Evolutionary conservation across 2,888 invertebrate species (phyloP), one percentile per base, ranked within the genome.

Genomic region (Nezara viridula): DNA sequence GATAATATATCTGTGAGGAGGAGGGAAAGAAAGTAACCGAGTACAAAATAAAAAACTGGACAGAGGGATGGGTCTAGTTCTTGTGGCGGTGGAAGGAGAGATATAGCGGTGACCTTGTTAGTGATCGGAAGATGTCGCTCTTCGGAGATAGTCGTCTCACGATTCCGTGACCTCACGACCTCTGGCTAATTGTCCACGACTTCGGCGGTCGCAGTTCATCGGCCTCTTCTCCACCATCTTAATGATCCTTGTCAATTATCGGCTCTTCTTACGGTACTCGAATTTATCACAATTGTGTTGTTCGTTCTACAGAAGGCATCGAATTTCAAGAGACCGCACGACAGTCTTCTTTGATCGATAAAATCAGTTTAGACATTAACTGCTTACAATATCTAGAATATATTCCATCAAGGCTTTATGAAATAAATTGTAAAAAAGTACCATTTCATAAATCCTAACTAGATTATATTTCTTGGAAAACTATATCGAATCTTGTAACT

Each of bases 101-200:
- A 16, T 81, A n/a, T n/a, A 81, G 81, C n/a, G 81, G 81, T 47
- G 81, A 81, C 81, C 81, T 81, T 81, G 81, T 81, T 81, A 81
- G 81, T 81, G 81, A 81, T 81, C 81, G 44, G 81, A 44, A 81
- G 81, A 44, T 81, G 81, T 81, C 81, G 81, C 81, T 81, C 44
- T 24, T 16, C 44, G 19, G 81, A 81, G 81, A 81, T 81, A 81
- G 81, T 81, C 44, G 44, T 7, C 81, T 81, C 81, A 81, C 81
- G 81, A 81, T 81, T 81, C 81, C 81, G 81, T 81, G 81, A 81
- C 81, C 81, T 81, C 81, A 81, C 81, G 81, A 81, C 81, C 81
- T 16, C 81, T 81, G 37, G 81, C 81, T 81, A 81, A 81, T 81
- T 81, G 81, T 81, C 81, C 81, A 81, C 81, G 81, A 81, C 81